These are phyloP conservation scores for Kryptolebias ocellatus DNA, from an alignment of 2,797 vertebrate species.

Conservation along the genomic window DNA sequence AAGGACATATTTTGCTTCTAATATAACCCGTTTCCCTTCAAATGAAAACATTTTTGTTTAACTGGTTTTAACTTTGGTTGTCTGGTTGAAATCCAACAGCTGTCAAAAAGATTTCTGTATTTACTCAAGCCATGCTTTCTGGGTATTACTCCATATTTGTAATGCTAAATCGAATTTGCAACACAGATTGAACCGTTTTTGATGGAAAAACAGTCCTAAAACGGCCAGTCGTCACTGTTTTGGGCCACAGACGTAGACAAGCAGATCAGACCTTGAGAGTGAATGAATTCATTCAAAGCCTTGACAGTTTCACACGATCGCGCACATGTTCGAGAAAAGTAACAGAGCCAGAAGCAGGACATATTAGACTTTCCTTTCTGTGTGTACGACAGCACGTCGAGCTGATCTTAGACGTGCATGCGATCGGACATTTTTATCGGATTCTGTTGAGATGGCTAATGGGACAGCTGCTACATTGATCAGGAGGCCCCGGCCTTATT, in stretches of 20 bases:
- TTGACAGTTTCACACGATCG: slow-evolving; percentile 15
- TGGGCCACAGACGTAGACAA: neutral
- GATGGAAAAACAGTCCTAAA: neutral
- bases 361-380: slow-evolving; percentile 18
- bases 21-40: neutral
- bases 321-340: slow-evolving; percentile 19
- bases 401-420: slow-evolving; percentile 10
- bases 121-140: neutral
- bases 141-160: neutral
- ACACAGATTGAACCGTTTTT: slow-evolving; percentile 6
- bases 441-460: slow-evolving; percentile 53
- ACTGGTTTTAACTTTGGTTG: neutral
- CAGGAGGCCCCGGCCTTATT: slow-evolving; percentile 46
- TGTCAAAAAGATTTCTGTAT: slow-evolving; percentile 12
- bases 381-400: slow-evolving; percentile 30
- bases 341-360: slow-evolving; percentile 33
- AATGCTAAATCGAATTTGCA: neutral
- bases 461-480: slow-evolving; percentile 77
- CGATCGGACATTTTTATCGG: slow-evolving; percentile 50
- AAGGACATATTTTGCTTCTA: neutral
- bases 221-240: neutral
- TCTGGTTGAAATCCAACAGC: slow-evolving; percentile 18
- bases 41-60: slow-evolving; percentile 1
- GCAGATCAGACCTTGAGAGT: neutral
- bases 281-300: slow-evolving; percentile 34